Evolutionary conservation across 2,113 vertebrate genomes (phyloP), one percentile per base, ranked within the genome.

Genomic region (Acrocephalus arundinaceus): DNA sequence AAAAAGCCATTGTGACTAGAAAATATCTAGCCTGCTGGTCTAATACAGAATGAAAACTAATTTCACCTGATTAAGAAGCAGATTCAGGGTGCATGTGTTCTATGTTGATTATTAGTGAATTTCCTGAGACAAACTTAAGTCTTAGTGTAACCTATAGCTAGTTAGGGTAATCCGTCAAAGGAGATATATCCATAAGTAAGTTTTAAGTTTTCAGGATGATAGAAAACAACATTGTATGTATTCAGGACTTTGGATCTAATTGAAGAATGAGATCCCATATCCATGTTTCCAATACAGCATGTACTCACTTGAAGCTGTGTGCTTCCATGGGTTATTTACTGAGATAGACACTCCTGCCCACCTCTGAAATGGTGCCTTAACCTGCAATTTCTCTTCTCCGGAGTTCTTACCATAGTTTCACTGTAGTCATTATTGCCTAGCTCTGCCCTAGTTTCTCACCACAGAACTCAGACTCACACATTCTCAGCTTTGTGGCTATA

Each of bases 391-490:
- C 55, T 61, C 54, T 75, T 57, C 33, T 85, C 46, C n/a, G 58
- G 30, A n/a, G 16, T 43, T 55, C 46, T 79, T 55, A 25, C 35
- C 16, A 2, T 7, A 28, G 13, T 61, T n/a, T 70, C 55, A 12
- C 23, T 3, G 0, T 12, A 20, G 41, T 52, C 4, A 0, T 4
- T 48, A 41, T 45, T 43, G 33, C 37, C 46, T 16, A 35, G 61
- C 37, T 87, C 30, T 76, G 20, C 71, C 57, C 33, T 46, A 22
- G 24, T 15, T 33, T 83, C 55, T 46, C 35, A 20, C 23, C 85
- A 43, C 13, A 6, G 51, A 37, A 41, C 18, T 48, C 39, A 30
- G 9, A 37, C 13, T 79, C 0, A 0, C 33, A 19, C 30, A 17
- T 89, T 91, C 37, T 74, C 22, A 31, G 2, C 30, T 1, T 21